A percentile compares a stretch with the other conserved stretches of the same genome.
These are phyloP conservation scores for Macrosteles quadrilineatus DNA, from an alignment of 1,140 invertebrate species.

Conservation along the genomic window DNA sequence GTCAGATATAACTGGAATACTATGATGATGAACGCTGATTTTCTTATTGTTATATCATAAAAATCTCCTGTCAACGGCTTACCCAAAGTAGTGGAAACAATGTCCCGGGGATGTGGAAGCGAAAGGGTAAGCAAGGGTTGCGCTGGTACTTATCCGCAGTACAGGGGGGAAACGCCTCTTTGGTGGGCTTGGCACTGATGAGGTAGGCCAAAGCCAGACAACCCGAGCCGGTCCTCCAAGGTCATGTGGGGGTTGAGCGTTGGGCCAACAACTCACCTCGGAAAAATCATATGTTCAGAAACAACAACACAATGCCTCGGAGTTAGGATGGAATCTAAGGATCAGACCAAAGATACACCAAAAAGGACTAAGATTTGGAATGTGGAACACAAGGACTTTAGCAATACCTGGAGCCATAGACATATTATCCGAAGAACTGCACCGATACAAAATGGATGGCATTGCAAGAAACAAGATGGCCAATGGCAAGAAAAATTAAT, in stretches of 20 bases:
- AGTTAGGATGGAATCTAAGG: conserved; percentile 19
- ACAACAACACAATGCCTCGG: conserved; percentile 26
- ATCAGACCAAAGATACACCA: conserved; percentile 13
- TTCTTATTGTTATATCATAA: too few relatives aligned
- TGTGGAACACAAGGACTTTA: conserved; percentile 37
- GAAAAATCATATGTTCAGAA: conserved; percentile 30
- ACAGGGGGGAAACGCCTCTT: too few relatives aligned
- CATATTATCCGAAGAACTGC: conserved; percentile 34
- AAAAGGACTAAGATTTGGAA: conserved; percentile 25
- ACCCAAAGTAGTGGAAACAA: too few relatives aligned
- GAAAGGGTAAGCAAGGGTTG: too few relatives aligned
- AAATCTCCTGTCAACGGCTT: too few relatives aligned
- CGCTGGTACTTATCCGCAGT: too few relatives aligned
- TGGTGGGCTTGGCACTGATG: too few relatives aligned
- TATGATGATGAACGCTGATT: too few relatives aligned
- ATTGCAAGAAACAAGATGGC: conserved; percentile 37
- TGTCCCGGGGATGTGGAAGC: too few relatives aligned
- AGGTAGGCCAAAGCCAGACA: too few relatives aligned
- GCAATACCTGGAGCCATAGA: conserved; percentile 25
- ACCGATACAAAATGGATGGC: conserved; percentile 37
- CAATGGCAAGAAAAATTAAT: conserved; percentile 2
- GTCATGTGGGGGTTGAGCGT: conserved; percentile 35
- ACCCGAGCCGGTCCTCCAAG: conserved; percentile 29
- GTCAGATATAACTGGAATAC: too few relatives aligned
- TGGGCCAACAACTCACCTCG: conserved; percentile 31